Base-by-base conservation (phyloP, 92 coral and sea anemone species). In the Ricordea florida region DNA sequence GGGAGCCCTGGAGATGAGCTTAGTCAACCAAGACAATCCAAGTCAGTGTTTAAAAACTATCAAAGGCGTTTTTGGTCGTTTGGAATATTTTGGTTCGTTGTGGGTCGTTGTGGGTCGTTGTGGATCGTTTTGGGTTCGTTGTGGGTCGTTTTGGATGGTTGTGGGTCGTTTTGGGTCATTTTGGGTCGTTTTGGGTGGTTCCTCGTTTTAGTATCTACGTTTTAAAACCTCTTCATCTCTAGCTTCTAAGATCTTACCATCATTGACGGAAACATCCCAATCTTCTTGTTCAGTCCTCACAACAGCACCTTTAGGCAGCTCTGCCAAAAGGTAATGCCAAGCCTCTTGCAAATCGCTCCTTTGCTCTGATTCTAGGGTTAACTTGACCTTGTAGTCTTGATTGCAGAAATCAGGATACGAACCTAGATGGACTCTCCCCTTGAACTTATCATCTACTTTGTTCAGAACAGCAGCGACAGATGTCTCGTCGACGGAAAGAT, bases 391-490 rank as follows among this genome's bases (percentile, higher is more conserved):
- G 51, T 56, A 88, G 16, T 72, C 85, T 16, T 57, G 63, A 75
- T 58, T 74, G 40, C 56, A 69, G 57, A 88, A 63, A 34, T 94
- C 93, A 25, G 98, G 98, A 64, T 94, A 94, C 1, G 96, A 92
- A 0, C 98, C 98, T 20, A 94, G 76, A 50, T 92, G 91, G 17
- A 94, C 97, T 6, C 35, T 79, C 23, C 60, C 76, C 37, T 90
- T 87, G 79, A 85, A 94, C 49, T 51, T 89, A 29, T 83, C 89
- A 60, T 88, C 81, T 10, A 90, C 93, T 20, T 92, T 90, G 38
- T 87, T 76, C 38, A 94, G 62, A 57, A 83, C 46, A 13, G 84
- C 91, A 32, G 93, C 98, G 25, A 94, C 51, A 10, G 47, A 42
- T 3, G 98, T 74, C 55, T 92, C 98, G 7, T 86, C 96, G 3